These are phyloP conservation scores for Papilio protenor DNA, from an alignment of 2,888 invertebrate genomes.

Conservation along the genomic window DNA sequence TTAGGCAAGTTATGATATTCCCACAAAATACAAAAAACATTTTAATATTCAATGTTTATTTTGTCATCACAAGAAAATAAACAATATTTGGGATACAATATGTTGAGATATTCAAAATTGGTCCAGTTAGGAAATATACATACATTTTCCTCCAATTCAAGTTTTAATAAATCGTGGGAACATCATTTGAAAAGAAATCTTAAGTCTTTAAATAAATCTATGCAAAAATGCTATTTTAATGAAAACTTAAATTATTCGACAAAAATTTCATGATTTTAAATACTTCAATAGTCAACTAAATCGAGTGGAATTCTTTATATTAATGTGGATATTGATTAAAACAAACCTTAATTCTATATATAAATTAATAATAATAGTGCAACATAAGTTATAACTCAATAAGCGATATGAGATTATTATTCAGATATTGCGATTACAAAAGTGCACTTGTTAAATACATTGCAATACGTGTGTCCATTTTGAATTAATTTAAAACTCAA, in stretches of 20 bases:
- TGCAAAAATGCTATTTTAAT: background rate
- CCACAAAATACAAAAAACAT: background rate
- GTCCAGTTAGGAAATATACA: background rate
- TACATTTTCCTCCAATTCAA: background rate
- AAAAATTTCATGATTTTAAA: background rate
- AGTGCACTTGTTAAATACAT: background rate
- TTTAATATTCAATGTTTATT: background rate
- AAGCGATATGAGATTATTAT: slow-evolving; percentile 15
- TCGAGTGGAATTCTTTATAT: background rate
- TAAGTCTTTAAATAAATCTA: background rate
- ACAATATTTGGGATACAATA: background rate
- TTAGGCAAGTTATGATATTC: slow-evolving; percentile 26
- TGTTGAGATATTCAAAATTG: background rate
- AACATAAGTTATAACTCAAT: slow-evolving; percentile 42
- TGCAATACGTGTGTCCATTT: too few relatives aligned
- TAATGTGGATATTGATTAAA: slow-evolving; percentile 31
- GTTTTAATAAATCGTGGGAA: background rate
- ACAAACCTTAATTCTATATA: slow-evolving; percentile 46
- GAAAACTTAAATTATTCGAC: background rate
- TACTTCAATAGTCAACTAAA: background rate
- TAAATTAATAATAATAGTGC: slow-evolving; percentile 55
- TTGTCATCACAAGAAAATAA: background rate
- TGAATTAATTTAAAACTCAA: too few relatives aligned
- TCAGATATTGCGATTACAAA: background rate
- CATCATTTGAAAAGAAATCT: background rate